Evolutionary conservation across 2,113 vertebrate species (phyloP).

Genomic region (Anarrhichthys ocellatus): DNA sequence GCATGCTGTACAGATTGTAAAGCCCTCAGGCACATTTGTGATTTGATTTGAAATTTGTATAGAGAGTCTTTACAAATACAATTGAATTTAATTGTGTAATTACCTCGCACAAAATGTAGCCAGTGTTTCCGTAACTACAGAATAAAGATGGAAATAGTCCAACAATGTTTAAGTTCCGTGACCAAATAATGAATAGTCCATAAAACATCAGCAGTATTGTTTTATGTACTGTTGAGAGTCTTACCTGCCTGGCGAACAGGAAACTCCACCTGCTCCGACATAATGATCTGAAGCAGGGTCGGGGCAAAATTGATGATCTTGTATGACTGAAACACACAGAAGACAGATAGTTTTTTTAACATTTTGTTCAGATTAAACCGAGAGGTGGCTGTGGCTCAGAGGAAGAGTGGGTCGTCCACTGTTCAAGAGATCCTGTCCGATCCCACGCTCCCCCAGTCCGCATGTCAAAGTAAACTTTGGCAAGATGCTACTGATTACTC

Average conservation of each 20-base stretch:
- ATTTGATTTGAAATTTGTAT: too few relatives aligned
- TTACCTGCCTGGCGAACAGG: slow-evolving; percentile 97
- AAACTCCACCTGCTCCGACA: slow-evolving; percentile 97
- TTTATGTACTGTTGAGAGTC: slow-evolving; percentile 23
- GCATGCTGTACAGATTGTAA: too few relatives aligned
- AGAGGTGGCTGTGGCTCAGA: neutral
- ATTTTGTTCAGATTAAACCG: neutral
- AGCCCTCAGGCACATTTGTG: too few relatives aligned
- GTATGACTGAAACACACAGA: slow-evolving; percentile 89
- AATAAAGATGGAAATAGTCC: neutral
- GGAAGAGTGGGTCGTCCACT: neutral
- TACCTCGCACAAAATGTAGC: neutral
- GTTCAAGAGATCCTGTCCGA: neutral
- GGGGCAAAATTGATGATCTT: slow-evolving; percentile 99
- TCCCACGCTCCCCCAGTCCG: neutral
- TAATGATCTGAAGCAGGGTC: slow-evolving; percentile 95
- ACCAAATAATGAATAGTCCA: neutral
- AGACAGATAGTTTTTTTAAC: neutral
- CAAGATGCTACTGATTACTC: too few relatives aligned
- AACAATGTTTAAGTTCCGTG: neutral
- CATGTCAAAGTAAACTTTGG: too few relatives aligned
- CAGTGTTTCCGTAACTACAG: neutral
- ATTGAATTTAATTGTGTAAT: neutral
- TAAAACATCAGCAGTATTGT: neutral
- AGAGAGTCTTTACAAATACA: too few relatives aligned